A percentile compares a stretch with the other conserved stretches of the same genome.
These are phyloP conservation scores for Cinclus mexicanus DNA, from an alignment of 2,113 vertebrate species.

Conservation along the genomic window DNA sequence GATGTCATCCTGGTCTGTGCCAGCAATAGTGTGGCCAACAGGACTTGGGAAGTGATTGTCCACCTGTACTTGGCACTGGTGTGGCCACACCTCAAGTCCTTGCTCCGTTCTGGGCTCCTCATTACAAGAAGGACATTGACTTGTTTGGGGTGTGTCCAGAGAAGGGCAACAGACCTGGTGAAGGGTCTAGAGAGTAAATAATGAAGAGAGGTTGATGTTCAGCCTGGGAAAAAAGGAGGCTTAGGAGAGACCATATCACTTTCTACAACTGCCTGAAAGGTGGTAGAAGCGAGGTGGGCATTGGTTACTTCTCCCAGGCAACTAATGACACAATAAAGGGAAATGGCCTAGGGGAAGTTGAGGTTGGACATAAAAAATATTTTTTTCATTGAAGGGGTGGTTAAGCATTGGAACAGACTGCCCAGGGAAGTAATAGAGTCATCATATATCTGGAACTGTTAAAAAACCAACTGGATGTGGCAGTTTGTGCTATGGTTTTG, in stretches of 20 bases:
- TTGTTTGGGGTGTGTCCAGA: background rate
- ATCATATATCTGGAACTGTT: background rate
- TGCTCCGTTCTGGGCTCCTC: background rate
- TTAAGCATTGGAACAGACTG: background rate
- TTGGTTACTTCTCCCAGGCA: background rate
- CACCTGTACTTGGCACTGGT: background rate
- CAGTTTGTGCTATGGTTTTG: background rate
- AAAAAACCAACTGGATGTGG: background rate
- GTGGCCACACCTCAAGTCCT: background rate
- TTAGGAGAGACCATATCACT: background rate
- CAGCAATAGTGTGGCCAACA: background rate
- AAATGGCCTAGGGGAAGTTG: background rate
- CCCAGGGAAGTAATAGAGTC: background rate
- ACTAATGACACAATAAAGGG: background rate
- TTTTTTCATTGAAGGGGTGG: background rate
- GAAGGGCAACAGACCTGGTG: background rate
- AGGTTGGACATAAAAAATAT: background rate
- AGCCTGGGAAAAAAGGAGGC: background rate
- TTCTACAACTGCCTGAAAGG: background rate
- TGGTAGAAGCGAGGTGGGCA: background rate
- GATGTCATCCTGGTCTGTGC: background rate
- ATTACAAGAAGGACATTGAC: background rate
- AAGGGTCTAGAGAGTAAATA: background rate
- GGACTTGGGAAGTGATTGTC: background rate
- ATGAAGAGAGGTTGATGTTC: background rate